phyloP scores from a whole-genome alignment of 2,888 invertebrate genomes.

The Pinctada fucata region DNA sequence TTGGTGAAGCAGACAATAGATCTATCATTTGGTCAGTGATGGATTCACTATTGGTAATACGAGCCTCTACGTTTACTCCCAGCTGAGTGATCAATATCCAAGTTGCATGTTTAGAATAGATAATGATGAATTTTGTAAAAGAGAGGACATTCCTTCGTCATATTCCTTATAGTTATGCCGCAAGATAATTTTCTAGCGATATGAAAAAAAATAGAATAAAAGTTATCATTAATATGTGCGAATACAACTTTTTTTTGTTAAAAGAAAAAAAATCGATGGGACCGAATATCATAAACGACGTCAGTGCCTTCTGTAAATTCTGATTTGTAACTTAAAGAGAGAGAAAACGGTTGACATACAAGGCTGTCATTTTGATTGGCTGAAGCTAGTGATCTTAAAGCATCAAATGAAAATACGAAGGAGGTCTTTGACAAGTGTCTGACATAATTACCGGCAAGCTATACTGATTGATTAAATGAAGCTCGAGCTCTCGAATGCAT shows the following conservation, averaged over 20 bases:
- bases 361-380: no score
- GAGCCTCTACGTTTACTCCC: not conserved
- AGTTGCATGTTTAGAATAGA: constrained; percentile 1
- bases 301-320: not conserved
- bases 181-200: no score
- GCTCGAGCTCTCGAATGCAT: not conserved
- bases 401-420: no score
- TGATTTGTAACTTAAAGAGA: not conserved
- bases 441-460: not conserved
- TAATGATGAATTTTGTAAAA: not conserved
- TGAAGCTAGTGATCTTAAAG: no score
- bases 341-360: no score
- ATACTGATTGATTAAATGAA: not conserved
- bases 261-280: no score
- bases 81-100: not conserved
- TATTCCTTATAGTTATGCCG: no score
- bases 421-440: not conserved
- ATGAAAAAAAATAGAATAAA: no score
- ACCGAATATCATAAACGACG: no score
- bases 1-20: not conserved
- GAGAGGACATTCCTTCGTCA: no score
- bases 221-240: no score
- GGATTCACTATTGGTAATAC: not conserved
- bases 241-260: no score
- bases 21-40: not conserved